These are phyloP conservation scores for Noctua comes DNA, from an alignment of 2,888 invertebrate genomes.

Conservation along the genomic window DNA sequence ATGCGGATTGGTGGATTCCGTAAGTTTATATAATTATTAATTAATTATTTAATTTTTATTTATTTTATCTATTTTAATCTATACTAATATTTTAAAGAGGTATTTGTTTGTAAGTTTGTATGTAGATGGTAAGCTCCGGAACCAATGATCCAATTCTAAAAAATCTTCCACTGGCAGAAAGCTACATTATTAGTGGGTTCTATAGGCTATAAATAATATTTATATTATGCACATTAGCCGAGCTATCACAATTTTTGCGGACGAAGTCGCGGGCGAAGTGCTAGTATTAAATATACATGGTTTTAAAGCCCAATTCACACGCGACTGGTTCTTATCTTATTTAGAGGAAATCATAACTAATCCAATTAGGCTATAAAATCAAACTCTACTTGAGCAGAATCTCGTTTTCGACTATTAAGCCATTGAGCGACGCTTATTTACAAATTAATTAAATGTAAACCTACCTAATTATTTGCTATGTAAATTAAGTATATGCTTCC, in stretches of 20 bases:
- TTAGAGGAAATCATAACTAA: slow-evolving; percentile 48
- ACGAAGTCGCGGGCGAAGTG: no score
- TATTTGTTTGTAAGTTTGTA: no score
- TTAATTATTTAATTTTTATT: no score
- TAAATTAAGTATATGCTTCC: slow-evolving; percentile 37
- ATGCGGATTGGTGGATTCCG: not conserved
- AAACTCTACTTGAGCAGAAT: slow-evolving; percentile 15
- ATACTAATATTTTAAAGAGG: no score
- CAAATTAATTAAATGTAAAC: slow-evolving; percentile 36
- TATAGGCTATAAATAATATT: no score
- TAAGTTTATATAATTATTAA: not conserved
- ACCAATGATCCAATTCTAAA: no score
- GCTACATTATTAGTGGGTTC: no score
- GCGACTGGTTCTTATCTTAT: slow-evolving; percentile 25
- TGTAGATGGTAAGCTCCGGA: no score
- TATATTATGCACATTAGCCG: no score
- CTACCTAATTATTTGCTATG: slow-evolving; percentile 20
- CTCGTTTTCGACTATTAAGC: slow-evolving; percentile 15
- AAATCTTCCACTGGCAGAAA: no score
- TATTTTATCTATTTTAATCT: not conserved
- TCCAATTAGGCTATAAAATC: slow-evolving; percentile 45
- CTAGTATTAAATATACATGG: not conserved
- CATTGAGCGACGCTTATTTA: slow-evolving; percentile 26
- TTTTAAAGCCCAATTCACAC: slow-evolving; percentile 40
- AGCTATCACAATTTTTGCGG: no score